A percentile compares a stretch with the other conserved stretches of the same genome.
Conservation (phyloP, 2,113 vertebrate species). For the Camelus bactrianus region DNA sequence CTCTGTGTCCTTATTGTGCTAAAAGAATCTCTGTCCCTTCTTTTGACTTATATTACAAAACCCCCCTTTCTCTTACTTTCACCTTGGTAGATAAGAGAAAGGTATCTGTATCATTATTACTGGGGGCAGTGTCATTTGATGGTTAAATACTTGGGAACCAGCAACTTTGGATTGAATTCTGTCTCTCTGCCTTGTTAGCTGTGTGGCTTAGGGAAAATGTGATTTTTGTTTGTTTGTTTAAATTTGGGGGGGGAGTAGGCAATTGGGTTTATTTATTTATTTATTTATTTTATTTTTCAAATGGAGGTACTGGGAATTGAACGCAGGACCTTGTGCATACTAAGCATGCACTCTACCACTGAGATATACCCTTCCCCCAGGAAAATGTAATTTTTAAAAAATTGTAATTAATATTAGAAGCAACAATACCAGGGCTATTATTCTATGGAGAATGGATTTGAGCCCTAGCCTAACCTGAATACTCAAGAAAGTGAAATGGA, state of each 20-base stretch:
- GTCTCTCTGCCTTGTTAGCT: neutral
- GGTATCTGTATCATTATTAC: neutral
- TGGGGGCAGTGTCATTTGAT: neutral
- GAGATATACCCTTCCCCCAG: too few relatives aligned
- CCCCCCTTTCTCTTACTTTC: constrained; percentile 34
- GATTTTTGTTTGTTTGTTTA: neutral
- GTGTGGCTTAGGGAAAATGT: constrained; percentile 4
- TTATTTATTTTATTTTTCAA: too few relatives aligned
- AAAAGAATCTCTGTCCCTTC: constrained; percentile 18
- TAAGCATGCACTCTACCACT: too few relatives aligned
- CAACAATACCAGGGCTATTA: neutral
- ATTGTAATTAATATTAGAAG: neutral
- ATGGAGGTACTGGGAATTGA: too few relatives aligned
- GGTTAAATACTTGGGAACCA: neutral
- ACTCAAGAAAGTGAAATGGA: neutral
- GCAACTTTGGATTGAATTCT: neutral
- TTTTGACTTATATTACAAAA: neutral
- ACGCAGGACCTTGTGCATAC: too few relatives aligned
- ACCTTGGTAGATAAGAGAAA: neutral
- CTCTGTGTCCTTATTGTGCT: neutral
- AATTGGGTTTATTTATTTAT: too few relatives aligned
- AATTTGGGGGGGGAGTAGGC: too few relatives aligned
- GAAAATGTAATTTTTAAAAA: neutral
- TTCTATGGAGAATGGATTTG: neutral
- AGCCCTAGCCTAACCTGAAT: neutral